These are phyloP conservation scores for Goniozus legneri DNA, from an alignment of 1,140 invertebrate genomes.

Conservation along the genomic window DNA sequence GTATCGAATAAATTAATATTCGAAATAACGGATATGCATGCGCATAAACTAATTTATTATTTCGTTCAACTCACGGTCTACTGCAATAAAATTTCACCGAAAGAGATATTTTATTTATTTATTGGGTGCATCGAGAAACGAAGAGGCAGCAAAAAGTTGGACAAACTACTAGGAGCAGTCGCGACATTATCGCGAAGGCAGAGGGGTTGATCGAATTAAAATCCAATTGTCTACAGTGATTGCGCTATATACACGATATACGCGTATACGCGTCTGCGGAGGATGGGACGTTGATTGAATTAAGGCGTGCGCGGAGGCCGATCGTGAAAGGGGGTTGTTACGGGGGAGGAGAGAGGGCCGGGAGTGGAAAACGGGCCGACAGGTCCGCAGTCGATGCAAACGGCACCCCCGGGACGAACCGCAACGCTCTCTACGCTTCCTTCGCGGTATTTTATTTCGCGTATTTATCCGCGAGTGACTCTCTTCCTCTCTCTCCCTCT, in stretches of 20 bases:
- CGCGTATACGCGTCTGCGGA: too few relatives aligned
- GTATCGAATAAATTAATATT: too few relatives aligned
- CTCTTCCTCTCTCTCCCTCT: constrained; percentile 1
- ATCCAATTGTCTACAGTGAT: constrained; percentile 23
- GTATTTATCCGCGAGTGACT: constrained; percentile 34
- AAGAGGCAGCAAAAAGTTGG: too few relatives aligned
- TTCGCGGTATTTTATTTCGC: constrained; percentile 42
- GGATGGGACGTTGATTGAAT: constrained; percentile 26
- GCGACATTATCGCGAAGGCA: not conserved
- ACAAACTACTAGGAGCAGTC: too few relatives aligned
- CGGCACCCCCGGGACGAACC: constrained; percentile 34
- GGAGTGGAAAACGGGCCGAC: constrained; percentile 12
- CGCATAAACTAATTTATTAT: too few relatives aligned
- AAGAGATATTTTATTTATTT: not conserved
- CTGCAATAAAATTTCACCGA: too few relatives aligned
- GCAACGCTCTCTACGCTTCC: constrained; percentile 20
- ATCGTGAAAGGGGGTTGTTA: not conserved
- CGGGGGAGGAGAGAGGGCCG: constrained; percentile 7
- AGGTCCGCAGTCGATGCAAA: constrained; percentile 38
- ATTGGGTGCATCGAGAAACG: too few relatives aligned
- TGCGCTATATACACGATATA: constrained; percentile 1
- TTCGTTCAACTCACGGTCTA: too few relatives aligned
- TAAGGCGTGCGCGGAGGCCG: constrained; percentile 8
- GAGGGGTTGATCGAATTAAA: constrained; percentile 29
- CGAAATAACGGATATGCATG: too few relatives aligned